Evolutionary conservation across 2,797 vertebrate genomes (phyloP).

Genomic region (Acanthurus tractus): DNA sequence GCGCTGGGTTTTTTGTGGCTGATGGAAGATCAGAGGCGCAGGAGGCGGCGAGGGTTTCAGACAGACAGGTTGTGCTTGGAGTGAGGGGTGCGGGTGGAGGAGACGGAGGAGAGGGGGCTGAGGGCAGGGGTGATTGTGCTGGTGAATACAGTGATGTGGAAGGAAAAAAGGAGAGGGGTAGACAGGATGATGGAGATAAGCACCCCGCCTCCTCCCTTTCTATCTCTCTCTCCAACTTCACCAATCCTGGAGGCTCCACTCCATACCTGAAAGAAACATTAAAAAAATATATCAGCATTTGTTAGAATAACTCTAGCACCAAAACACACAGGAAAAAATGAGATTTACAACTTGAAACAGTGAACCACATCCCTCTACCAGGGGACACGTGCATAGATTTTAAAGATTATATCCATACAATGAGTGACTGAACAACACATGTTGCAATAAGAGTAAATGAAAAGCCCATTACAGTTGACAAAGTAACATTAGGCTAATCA

Average conservation of each 20-base stretch:
- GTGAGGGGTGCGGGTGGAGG: slow-evolving; percentile 48
- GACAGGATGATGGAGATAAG: slow-evolving; percentile 79
- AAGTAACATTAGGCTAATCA: no score
- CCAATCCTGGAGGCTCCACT: slow-evolving; percentile 94
- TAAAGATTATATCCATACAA: no score
- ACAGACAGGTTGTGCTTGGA: slow-evolving; percentile 49
- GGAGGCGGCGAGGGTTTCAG: slow-evolving; percentile 56
- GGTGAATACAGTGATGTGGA: slow-evolving; percentile 66
- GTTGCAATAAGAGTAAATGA: no score
- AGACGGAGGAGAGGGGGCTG: slow-evolving; percentile 51
- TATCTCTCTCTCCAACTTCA: slow-evolving; percentile 95
- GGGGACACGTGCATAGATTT: background rate
- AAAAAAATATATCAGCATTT: background rate
- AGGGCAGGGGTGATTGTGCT: slow-evolving; percentile 54
- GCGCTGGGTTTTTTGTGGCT: slow-evolving; percentile 60
- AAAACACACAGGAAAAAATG: background rate
- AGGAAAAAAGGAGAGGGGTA: slow-evolving; percentile 82
- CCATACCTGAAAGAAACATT: slow-evolving; percentile 87
- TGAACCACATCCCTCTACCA: background rate
- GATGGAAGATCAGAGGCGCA: slow-evolving; percentile 74
- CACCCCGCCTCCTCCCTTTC: slow-evolving; percentile 89
- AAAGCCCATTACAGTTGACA: no score
- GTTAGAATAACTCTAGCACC: background rate
- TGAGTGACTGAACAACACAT: no score
- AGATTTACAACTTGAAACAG: background rate